Evolutionary conservation across 2,113 vertebrate genomes (phyloP), one percentile per base, ranked within the genome.

Genomic region (Oncorhynchus clarkii): DNA sequence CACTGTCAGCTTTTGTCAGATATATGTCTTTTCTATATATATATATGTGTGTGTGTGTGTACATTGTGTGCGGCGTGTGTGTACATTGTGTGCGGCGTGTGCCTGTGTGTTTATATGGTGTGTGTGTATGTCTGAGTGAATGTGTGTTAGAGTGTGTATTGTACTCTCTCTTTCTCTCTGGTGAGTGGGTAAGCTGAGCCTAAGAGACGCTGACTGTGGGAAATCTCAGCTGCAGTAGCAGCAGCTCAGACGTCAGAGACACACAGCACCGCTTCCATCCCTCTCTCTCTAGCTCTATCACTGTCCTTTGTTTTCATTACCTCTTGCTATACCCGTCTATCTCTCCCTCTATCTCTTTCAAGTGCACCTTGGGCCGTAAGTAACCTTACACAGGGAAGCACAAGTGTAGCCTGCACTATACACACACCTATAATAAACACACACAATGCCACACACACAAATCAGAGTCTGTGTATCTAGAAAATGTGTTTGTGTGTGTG

Each of bases 161-260:
- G 39, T 45, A 45, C 39, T 45, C 39, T 39, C 34, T 45, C 39
- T 45, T 45, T 45, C 39, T 45, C 39, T 45, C 39, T 45, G 39
- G 39, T 45, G 39, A 9, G 39, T 45, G 39, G 39, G 39, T 45
- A 45, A 45, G 39, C 39, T 45, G 39, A 45, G 39, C 39, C 39
- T 45, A 45, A 45, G 88, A 93, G 92, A 93, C 92, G 92, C 92
- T 93, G 92, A 93, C 92, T 91, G 82, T 89, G 90, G 90, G 85
- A 86, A 93, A 91, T 92, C 91, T 89, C 89, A 85, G 87, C 39
- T 45, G 39, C 39, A 45, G 39, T 45, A 45, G 39, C 84, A 86
- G 88, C 85, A 81, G 82, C 87, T 84, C 80, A 92, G 92, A 45
- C 39, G 39, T 45, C 39, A 45, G 39, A 45, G 39, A 88, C 87